These are phyloP conservation scores for Dryococelus australis DNA, from an alignment of 2,888 invertebrate species.

Conservation along the genomic window DNA sequence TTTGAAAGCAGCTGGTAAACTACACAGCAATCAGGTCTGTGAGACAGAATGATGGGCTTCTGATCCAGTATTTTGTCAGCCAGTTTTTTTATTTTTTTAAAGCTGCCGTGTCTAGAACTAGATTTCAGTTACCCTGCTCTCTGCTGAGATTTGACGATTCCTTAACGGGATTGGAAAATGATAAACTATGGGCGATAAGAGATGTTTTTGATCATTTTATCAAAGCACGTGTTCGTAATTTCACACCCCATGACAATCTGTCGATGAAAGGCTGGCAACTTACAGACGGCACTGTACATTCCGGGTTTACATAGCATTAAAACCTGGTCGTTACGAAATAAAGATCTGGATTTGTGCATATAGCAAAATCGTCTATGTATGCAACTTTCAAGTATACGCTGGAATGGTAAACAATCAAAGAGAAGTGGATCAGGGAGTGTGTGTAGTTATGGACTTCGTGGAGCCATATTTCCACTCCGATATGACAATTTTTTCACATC, in stretches of 20 bases:
- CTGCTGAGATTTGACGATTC: conserved; percentile 5
- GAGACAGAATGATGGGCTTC: neutral
- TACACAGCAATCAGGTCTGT: neutral
- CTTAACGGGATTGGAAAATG: neutral
- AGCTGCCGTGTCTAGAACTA: neutral
- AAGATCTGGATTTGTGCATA: neutral
- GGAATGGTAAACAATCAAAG: too few relatives aligned
- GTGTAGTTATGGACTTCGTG: too few relatives aligned
- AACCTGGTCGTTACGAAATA: neutral
- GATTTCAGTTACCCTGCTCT: neutral
- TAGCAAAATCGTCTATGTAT: neutral
- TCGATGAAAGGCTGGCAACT: neutral
- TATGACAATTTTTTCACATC: too few relatives aligned
- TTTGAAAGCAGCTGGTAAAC: neutral
- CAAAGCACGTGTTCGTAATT: neutral
- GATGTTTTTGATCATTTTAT: neutral
- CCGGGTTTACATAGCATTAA: neutral
- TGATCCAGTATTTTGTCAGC: neutral
- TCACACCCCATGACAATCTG: neutral
- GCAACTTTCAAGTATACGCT: neutral
- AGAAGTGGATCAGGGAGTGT: too few relatives aligned
- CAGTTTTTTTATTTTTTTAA: neutral
- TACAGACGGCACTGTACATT: neutral
- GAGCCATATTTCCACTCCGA: too few relatives aligned
- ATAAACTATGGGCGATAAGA: neutral